phyloP scores from a whole-genome alignment of 2,888 invertebrate genomes.

The Leucophenga maculata region DNA sequence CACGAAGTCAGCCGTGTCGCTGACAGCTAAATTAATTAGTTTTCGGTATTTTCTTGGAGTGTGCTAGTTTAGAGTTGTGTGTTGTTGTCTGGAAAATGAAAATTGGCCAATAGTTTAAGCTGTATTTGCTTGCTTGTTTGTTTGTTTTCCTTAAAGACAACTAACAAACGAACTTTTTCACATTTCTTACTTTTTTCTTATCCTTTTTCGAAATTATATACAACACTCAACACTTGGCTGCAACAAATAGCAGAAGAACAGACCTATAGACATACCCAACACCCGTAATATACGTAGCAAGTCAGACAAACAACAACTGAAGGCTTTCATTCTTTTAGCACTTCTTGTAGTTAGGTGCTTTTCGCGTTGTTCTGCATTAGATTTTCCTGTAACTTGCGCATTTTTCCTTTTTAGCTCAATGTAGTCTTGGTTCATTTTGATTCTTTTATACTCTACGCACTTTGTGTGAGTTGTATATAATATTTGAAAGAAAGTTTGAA shows the following conservation, averaged over 20 bases:
- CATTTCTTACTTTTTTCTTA: no score
- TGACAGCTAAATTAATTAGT: conserved; percentile 30
- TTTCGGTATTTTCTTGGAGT: conserved; percentile 16
- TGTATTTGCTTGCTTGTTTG: no score
- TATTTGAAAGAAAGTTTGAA: no score
- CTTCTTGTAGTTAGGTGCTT: neutral
- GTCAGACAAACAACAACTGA: conserved; percentile 16
- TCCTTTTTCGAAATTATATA: no score
- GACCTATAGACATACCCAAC: neutral
- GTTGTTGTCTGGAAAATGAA: neutral
- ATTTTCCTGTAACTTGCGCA: no score
- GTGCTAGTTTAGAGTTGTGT: conserved; percentile 3
- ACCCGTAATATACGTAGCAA: conserved; percentile 8
- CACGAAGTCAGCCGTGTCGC: conserved; percentile 1
- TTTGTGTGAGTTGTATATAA: no score
- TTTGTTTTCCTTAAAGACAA: neutral
- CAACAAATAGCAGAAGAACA: neutral
- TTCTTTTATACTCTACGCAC: no score
- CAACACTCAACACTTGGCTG: conserved; percentile 6
- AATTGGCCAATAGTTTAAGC: conserved; percentile 1
- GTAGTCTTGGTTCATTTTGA: neutral
- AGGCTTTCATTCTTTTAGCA: neutral
- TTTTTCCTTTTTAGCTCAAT: no score
- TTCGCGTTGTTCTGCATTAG: neutral
- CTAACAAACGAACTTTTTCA: neutral